Evolutionary conservation across 2,113 vertebrate genomes (phyloP).

Genomic region (Prunella fulvescens): DNA sequence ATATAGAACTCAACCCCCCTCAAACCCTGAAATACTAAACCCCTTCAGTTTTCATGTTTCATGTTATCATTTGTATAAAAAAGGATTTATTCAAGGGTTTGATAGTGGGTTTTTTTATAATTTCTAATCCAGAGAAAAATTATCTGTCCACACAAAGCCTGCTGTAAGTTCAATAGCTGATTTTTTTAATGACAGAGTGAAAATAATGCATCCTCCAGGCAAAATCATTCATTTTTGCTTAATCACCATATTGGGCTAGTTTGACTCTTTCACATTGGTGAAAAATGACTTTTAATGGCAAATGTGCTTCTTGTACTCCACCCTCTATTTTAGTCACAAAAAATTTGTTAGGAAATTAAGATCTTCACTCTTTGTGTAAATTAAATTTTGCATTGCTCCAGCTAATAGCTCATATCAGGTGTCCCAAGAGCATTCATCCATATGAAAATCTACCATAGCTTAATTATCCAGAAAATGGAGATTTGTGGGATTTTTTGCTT

Average conservation of each 20-base stretch:
- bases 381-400: background rate
- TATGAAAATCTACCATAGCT: background rate
- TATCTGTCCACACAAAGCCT: background rate
- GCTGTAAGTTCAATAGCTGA: background rate
- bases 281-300: background rate
- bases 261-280: background rate
- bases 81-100: background rate
- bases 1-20: background rate
- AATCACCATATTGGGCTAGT: background rate
- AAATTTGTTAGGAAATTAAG: background rate
- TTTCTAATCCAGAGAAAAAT: background rate
- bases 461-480: background rate
- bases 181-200: background rate
- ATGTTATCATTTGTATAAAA: background rate
- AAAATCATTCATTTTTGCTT: background rate
- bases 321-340: background rate
- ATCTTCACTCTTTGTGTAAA: background rate
- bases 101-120: background rate
- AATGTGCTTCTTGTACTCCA: background rate
- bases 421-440: background rate
- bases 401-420: background rate
- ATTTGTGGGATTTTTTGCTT: background rate
- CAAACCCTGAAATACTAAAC: background rate
- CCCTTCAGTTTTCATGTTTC: background rate
- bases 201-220: background rate